Conservation (phyloP, 1,140 invertebrate species). For the Melitaea cinxia region DNA sequence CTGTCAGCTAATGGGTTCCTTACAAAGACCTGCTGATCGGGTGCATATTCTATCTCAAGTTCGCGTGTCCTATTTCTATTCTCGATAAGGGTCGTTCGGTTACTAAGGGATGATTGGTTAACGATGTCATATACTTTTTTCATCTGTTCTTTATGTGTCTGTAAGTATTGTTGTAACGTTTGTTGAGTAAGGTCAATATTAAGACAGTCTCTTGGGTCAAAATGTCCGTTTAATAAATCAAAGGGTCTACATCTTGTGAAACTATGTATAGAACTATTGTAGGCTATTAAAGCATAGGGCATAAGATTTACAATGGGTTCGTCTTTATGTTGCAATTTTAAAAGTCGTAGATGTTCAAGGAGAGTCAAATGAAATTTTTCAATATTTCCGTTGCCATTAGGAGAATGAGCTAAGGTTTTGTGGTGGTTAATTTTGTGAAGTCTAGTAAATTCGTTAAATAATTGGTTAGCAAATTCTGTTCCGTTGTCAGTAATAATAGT, state of each 20-base stretch:
- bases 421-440: conserved; percentile 7
- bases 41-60: conserved; percentile 34
- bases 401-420: conserved; percentile 27
- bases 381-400: conserved; percentile 32
- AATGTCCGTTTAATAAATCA: conserved; percentile 34
- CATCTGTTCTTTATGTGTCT: conserved; percentile 38
- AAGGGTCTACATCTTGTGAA: conserved; percentile 25
- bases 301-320: conserved; percentile 30
- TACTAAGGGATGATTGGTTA: conserved; percentile 26
- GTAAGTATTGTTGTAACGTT: conserved; percentile 36
- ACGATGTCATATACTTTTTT: conserved; percentile 34
- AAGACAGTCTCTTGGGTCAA: conserved; percentile 18
- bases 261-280: conserved; percentile 36
- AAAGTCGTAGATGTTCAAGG: conserved; percentile 39
- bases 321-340: conserved; percentile 35
- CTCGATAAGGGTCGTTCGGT: conserved; percentile 24
- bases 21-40: conserved; percentile 41
- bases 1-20: conserved; percentile 35
- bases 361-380: conserved; percentile 40
- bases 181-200: conserved; percentile 35
- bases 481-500: conserved; percentile 21
- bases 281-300: conserved; percentile 40
- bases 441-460: background rate
- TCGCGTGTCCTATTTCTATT: conserved; percentile 32
- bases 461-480: background rate